Evolutionary conservation across 2,113 vertebrate genomes (phyloP).

Genomic region (Scytalopus superciliaris): DNA sequence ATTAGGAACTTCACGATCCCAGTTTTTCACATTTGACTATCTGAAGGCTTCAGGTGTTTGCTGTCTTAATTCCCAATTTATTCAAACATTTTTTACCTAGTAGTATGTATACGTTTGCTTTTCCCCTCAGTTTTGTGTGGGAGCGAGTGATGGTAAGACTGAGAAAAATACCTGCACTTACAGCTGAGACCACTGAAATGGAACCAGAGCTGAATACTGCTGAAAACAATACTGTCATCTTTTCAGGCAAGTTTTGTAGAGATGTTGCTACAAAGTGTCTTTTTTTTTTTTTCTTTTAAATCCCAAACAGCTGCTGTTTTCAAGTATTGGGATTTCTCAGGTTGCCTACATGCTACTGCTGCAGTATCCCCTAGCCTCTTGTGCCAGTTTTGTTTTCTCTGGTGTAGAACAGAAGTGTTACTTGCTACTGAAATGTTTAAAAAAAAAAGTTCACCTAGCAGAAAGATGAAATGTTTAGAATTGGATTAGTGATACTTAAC

Average conservation of each 20-base stretch:
- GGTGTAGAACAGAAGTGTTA: background rate
- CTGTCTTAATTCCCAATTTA: background rate
- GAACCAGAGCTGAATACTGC: background rate
- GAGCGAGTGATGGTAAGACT: background rate
- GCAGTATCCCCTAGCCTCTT: slow-evolving; percentile 47
- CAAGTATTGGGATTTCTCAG: background rate
- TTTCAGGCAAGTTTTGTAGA: background rate
- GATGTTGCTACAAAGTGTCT: background rate
- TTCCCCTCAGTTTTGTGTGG: rapidly evolving
- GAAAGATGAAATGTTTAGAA: background rate
- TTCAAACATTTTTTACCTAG: background rate
- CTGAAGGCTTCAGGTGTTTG: background rate
- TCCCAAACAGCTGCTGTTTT: background rate
- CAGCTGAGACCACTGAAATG: background rate
- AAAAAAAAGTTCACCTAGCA: background rate
- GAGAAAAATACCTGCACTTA: background rate
- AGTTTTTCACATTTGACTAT: background rate
- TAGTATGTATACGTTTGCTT: background rate
- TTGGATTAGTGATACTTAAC: background rate
- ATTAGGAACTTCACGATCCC: background rate
- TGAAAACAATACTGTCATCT: background rate
- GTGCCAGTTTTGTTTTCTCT: slow-evolving; percentile 42
- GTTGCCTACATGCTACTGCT: background rate
- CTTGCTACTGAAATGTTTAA: background rate
- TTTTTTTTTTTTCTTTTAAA: background rate